phyloP scores from a whole-genome alignment of 2,888 invertebrate genomes.

The Cerastis leucographa region DNA sequence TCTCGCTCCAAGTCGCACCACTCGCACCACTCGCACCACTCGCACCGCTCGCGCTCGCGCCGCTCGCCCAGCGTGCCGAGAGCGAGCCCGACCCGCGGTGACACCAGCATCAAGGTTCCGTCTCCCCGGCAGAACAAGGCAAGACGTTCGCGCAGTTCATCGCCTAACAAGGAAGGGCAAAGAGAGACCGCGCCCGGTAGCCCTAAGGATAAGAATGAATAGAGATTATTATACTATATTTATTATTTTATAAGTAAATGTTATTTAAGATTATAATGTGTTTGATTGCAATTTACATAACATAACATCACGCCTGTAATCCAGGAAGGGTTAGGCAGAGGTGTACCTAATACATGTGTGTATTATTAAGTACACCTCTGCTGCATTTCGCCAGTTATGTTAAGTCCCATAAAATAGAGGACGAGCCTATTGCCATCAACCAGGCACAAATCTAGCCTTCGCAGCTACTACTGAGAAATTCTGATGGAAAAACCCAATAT shows the following conservation, averaged over 20 bases:
- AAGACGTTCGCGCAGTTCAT: slow-evolving; percentile 91
- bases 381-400: no score
- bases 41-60: slow-evolving; percentile 30
- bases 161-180: slow-evolving; percentile 88
- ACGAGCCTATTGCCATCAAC: no score
- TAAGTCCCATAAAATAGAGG: no score
- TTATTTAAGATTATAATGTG: neutral
- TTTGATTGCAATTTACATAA: slow-evolving; percentile 25
- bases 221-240: slow-evolving; percentile 49
- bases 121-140: slow-evolving; percentile 55
- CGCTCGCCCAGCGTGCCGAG: slow-evolving; percentile 1
- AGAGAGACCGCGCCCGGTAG: slow-evolving; percentile 87
- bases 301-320: no score
- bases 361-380: no score
- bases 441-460: no score
- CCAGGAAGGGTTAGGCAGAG: no score
- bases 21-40: slow-evolving; percentile 66
- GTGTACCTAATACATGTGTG: no score
- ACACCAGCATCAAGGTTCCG: slow-evolving; percentile 59
- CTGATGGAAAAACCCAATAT: no score
- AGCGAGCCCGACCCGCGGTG: slow-evolving; percentile 52
- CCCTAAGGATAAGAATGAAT: slow-evolving; percentile 76
- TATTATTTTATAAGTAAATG: slow-evolving; percentile 2
- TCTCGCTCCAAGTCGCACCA: slow-evolving; percentile 68
- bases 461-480: no score